A percentile compares a stretch with the other conserved stretches of the same genome.
Conservation (phyloP, 2,888 invertebrate genomes). For the Philereme transversata region DNA sequence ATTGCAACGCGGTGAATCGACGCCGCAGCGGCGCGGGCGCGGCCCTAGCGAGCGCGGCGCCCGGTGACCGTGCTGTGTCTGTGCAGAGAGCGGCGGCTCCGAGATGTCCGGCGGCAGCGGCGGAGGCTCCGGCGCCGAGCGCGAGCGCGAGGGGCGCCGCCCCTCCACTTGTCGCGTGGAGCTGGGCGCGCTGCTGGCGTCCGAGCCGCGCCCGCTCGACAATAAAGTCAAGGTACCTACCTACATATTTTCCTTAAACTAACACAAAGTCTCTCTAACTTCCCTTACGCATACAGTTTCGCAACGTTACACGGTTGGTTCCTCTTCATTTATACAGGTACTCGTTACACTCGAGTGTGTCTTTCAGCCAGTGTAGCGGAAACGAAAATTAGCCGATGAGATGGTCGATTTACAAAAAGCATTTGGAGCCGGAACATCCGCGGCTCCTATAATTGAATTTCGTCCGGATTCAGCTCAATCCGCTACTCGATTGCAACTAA, state of each 20-base stretch:
- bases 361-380: too few species aligned
- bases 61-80: conserved; percentile 47
- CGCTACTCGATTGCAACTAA: too few species aligned
- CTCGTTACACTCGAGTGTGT: too few species aligned
- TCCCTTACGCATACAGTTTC: background rate
- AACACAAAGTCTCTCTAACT: background rate
- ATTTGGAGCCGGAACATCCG: background rate
- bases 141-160: conserved; percentile 59
- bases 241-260: conserved; percentile 34
- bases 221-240: conserved; percentile 90
- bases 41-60: conserved; percentile 50
- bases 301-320: background rate
- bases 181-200: conserved; percentile 85
- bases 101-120: conserved; percentile 75
- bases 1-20: conserved; percentile 51
- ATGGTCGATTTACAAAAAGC: background rate
- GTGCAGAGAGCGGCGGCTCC: conserved; percentile 72
- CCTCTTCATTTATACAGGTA: background rate
- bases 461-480: background rate
- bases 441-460: conserved; percentile 3
- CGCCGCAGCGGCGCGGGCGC: conserved; percentile 28
- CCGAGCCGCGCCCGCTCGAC: conserved; percentile 87
- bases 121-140: conserved; percentile 50
- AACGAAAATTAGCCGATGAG: background rate
- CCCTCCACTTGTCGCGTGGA: conserved; percentile 83